These are phyloP conservation scores for Himalopsyche anomala DNA, from an alignment of 2,888 invertebrate genomes.

Conservation along the genomic window DNA sequence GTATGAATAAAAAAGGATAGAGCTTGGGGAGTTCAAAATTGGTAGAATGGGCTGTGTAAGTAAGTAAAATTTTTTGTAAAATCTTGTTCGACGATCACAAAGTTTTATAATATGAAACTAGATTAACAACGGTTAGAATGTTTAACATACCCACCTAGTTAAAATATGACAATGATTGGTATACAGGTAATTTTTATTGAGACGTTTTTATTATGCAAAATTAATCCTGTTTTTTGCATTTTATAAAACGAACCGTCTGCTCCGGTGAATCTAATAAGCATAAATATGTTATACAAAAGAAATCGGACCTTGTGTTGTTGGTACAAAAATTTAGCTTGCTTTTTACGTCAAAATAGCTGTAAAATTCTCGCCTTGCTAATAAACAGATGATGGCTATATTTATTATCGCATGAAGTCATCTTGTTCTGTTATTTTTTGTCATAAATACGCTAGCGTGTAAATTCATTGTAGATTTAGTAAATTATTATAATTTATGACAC, in stretches of 20 bases:
- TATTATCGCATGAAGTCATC: slow-evolving; percentile 5
- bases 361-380: slow-evolving; percentile 2
- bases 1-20: too few relatives aligned
- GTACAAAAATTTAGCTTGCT: not conserved
- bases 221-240: not conserved
- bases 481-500: not conserved
- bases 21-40: too few relatives aligned
- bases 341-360: not conserved
- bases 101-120: too few relatives aligned
- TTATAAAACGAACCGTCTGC: not conserved
- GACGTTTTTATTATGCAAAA: too few relatives aligned
- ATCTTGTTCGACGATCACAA: too few relatives aligned
- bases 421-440: not conserved
- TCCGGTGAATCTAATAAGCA: not conserved
- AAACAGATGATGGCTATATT: not conserved
- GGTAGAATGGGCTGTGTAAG: too few relatives aligned
- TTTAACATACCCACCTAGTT: too few relatives aligned
- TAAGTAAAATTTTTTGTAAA: too few relatives aligned
- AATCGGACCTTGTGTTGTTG: not conserved
- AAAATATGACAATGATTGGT: too few relatives aligned
- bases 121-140: too few relatives aligned
- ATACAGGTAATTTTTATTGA: too few relatives aligned
- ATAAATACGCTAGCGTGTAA: not conserved
- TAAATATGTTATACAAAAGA: not conserved
- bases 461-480: slow-evolving; percentile 7